A percentile compares a stretch with the other conserved stretches of the same genome.
Evolutionary conservation across 2,797 vertebrate species (phyloP).

Genomic region (Enteromius treurensis): DNA sequence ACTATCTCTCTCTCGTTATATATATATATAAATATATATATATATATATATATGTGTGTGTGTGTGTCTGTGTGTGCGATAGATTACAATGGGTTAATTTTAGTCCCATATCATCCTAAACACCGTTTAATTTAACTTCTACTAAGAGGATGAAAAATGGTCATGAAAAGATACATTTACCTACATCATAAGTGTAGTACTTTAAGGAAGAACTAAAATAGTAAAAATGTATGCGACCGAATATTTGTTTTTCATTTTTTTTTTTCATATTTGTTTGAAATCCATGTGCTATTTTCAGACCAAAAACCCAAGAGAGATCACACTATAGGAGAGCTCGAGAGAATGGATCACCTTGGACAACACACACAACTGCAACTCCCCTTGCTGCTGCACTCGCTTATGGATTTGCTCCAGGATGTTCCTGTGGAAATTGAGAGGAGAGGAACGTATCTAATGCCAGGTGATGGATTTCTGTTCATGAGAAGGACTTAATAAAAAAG

Average conservation of each 20-base stretch:
- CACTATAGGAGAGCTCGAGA: not conserved
- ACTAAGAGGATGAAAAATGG: not conserved
- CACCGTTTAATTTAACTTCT: not conserved
- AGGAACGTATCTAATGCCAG: conserved; percentile 31
- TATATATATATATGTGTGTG: too few relatives aligned
- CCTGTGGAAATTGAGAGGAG: conserved; percentile 23
- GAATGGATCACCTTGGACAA: conserved; percentile 12
- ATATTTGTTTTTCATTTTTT: too few relatives aligned
- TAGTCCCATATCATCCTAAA: not conserved
- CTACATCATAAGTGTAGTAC: not conserved
- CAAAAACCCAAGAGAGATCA: not conserved
- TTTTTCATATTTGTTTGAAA: not conserved
- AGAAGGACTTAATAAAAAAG: conserved; percentile 22
- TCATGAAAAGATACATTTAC: not conserved
- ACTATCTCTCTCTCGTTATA: too few relatives aligned
- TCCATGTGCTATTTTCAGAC: not conserved
- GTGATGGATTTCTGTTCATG: conserved; percentile 37
- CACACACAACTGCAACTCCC: too few relatives aligned
- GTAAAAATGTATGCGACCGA: not conserved
- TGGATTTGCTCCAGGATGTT: conserved; percentile 5
- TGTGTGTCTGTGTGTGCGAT: too few relatives aligned
- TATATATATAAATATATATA: too few relatives aligned
- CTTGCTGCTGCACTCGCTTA: not conserved
- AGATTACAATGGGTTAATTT: not conserved
- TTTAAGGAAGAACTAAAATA: not conserved